Evolutionary conservation across 2,888 invertebrate genomes (phyloP).

Genomic region (Torymus auratus): DNA sequence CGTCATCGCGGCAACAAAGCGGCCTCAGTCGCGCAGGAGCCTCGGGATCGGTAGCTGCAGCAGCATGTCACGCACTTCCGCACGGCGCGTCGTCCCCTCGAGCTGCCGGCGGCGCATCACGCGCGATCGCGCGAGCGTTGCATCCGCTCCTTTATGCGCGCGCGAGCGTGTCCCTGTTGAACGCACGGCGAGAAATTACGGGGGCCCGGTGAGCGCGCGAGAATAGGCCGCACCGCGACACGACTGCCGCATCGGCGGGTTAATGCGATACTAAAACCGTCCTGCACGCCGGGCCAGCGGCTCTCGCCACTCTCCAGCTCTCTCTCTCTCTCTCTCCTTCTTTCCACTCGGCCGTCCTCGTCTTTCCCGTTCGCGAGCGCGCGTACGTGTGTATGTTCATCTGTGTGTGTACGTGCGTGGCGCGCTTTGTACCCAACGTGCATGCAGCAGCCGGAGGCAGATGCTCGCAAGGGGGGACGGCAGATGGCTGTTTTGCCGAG

Average conservation of each 20-base stretch:
- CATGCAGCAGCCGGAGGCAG: constrained; percentile 34
- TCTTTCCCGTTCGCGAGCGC: constrained; percentile 10
- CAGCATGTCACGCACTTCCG: constrained; percentile 1
- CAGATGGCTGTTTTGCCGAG: not conserved
- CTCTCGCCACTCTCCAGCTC: constrained; percentile 10
- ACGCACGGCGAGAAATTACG: too few relatives aligned
- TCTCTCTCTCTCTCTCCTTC: constrained; percentile 43
- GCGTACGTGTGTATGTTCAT: not conserved
- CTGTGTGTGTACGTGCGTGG: constrained; percentile 11
- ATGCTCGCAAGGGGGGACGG: constrained; percentile 21
- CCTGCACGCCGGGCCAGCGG: constrained; percentile 31
- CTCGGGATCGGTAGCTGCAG: too few relatives aligned
- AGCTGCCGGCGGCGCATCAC: not conserved
- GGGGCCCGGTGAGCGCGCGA: not conserved
- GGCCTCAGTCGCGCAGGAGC: not conserved
- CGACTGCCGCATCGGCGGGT: constrained; percentile 42
- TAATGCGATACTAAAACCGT: constrained; percentile 57
- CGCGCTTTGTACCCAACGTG: constrained; percentile 4
- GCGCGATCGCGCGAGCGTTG: not conserved
- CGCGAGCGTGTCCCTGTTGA: not conserved
- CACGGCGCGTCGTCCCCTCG: constrained; percentile 15
- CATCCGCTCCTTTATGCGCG: not conserved
- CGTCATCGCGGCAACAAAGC: not conserved
- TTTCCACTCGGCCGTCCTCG: constrained; percentile 31
- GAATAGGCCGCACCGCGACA: constrained; percentile 9